Evolutionary conservation across 2,888 invertebrate species (phyloP), one percentile per base, ranked within the genome.

Genomic region (Clanis bilineata): DNA sequence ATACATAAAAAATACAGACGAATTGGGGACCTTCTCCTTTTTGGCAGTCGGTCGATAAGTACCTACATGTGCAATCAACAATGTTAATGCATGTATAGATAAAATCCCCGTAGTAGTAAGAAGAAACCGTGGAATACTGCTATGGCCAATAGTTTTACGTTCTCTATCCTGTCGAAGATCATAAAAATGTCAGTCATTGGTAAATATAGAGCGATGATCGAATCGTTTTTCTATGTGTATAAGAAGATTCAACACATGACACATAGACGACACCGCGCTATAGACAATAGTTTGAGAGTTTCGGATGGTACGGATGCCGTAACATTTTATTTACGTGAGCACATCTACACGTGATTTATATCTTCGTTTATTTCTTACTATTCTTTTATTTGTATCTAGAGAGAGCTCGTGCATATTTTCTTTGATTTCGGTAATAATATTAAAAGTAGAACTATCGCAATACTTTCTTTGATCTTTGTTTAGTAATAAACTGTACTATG

Each of bases 131-230:
- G 18, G 18, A 32, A 18, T 10, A 3, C 3, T 32, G 18, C 32
- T 9, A 10, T 15, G 28, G 18, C 15, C 32, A 51, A 32, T 45
- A 67, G n/a, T 70, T 67, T 71, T 71, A 74, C 60, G 67, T 65
- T 63, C 64, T 74, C 70, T 60, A 63, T 68, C 62, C 58, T 64
- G 65, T 65, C 60, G 66, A 69, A 69, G 69, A 74, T 77, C 74
- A 73, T 76, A 79, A 81, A 82, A 78, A 75, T 71, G 61, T 71
- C 72, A 72, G 70, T 72, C 75, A 70, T 62, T 56, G 62, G 65
- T 77, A 79, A 78, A 79, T 76, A 75, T 79, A 79, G 73, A 70
- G 64, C 61, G 65, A 70, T 73, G 69, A 70, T 67, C 62, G 65
- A 68, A 71, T 70, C 62, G 62, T 64, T 62, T 63, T 66, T 65